Evolutionary conservation across 2,113 vertebrate species (phyloP).

Genomic region (Aspiorhynchus laticeps): DNA sequence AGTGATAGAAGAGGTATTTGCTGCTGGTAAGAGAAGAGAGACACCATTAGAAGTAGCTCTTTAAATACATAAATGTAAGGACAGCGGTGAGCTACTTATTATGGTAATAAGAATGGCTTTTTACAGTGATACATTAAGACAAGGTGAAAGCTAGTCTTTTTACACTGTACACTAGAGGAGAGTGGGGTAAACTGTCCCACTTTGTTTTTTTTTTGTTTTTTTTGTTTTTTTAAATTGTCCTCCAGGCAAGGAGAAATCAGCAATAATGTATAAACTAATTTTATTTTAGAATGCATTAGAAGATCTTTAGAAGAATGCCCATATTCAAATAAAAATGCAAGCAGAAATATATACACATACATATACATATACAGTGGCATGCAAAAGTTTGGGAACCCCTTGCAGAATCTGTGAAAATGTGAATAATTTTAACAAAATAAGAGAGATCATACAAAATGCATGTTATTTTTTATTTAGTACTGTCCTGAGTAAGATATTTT

Average conservation of each 20-base stretch:
- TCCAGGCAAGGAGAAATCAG: neutral
- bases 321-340: neutral
- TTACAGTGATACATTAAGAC: neutral
- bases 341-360: neutral
- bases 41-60: constrained; percentile 44
- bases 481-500: too few species aligned
- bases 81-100: neutral
- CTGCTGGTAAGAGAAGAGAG: constrained; percentile 41
- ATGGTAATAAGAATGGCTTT: neutral
- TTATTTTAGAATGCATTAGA: neutral
- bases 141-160: neutral
- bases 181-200: constrained; percentile 2
- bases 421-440: too few species aligned
- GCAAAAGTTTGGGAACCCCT: too few species aligned
- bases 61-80: constrained; percentile 14
- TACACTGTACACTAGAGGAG: constrained; percentile 8
- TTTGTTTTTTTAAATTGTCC: neutral
- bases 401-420: too few species aligned
- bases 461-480: too few species aligned
- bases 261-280: neutral
- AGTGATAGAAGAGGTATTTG: constrained; percentile 60
- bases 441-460: too few species aligned
- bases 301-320: neutral
- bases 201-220: too few species aligned
- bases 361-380: too few species aligned